Evolutionary conservation across 1,140 invertebrate genomes (phyloP), one percentile per base, ranked within the genome.

Genomic region (Leptestheria dahalacensis): DNA sequence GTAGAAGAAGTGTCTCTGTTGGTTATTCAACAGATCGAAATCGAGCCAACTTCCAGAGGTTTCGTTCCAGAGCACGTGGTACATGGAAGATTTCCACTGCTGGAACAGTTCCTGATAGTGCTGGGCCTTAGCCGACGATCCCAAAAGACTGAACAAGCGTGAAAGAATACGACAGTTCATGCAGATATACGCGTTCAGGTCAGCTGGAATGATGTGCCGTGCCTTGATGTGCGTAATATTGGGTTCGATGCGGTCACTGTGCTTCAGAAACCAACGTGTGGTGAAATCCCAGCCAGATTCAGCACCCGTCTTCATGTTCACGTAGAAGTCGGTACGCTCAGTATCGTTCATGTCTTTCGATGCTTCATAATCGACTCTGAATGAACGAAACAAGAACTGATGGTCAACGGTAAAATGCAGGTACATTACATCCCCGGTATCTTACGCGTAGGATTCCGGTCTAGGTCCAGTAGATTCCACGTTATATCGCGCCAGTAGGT

Each of bases 221-320:
- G 82, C 82, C 10, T 78, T 72, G 1, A 72, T 69, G 49, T 72
- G 67, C 10, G 53, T 61, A 29, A 76, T 59, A 33, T 66, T 66
- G 10, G 48, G 48, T 12, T 11, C 24, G 9, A 15, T 60, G 21
- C 21, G 26, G 29, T 47, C 61, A 61, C 61, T 61, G 9, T 68
- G 64, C 49, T 66, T 65, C 12, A 86, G 81, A 67, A 91, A 93
- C 92, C 92, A 96, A 54, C 91, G 76, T 2, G 85, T 88, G 11
- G 88, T 91, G 72, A 94, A 96, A 69, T 97, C 92, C 91, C 91
- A 95, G 2, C 91, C 92, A 1, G 88, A 91, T 70, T 97, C 91
- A 0, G 89, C 90, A 0, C 86, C 91, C 0, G 90, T 82, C 68
- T 91, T 91, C 2, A 94, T 67, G 70, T 93, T 83, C 0, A 82